These are phyloP conservation scores for Pomatostomus ruficeps DNA, from an alignment of 2,113 vertebrate species.

Conservation along the genomic window DNA sequence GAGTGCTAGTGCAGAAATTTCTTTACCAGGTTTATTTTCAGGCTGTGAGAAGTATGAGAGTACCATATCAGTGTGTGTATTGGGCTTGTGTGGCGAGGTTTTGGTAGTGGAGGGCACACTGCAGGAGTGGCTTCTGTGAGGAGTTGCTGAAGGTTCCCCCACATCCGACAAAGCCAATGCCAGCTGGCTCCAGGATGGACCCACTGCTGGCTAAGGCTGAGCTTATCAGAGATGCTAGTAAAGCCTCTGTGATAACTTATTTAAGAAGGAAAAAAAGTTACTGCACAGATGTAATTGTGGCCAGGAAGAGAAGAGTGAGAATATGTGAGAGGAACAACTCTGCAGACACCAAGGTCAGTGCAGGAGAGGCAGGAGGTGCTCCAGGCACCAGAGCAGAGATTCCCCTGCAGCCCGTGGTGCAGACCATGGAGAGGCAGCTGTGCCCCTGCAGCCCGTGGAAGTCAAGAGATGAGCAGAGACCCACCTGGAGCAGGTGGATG, in stretches of 20 bases:
- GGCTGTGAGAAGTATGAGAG: background rate
- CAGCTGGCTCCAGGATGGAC: background rate
- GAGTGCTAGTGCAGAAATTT: background rate
- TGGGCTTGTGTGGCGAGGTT: background rate
- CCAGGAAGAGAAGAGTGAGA: background rate
- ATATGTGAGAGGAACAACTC: background rate
- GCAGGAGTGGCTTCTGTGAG: background rate
- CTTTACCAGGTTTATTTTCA: background rate
- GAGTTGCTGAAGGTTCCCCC: background rate
- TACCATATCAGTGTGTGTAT: fast-evolving
- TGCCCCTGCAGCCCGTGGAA: background rate
- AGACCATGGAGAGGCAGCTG: background rate
- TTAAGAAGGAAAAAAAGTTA: background rate
- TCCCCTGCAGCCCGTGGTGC: fast-evolving
- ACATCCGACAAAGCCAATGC: background rate
- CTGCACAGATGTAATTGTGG: background rate
- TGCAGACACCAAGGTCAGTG: background rate
- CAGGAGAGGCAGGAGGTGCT: background rate
- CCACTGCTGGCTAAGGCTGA: fast-evolving
- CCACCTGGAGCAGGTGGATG: background rate
- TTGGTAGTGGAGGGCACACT: background rate
- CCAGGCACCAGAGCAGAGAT: fast-evolving
- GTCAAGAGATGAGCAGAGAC: background rate
- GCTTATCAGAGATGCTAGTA: background rate
- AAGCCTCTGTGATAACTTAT: background rate